Percentiles rank a stretch among this genome's conserved stretches.
phyloP scores from a whole-genome alignment of 1,140 invertebrate genomes.

The Piezodorus guildinii region DNA sequence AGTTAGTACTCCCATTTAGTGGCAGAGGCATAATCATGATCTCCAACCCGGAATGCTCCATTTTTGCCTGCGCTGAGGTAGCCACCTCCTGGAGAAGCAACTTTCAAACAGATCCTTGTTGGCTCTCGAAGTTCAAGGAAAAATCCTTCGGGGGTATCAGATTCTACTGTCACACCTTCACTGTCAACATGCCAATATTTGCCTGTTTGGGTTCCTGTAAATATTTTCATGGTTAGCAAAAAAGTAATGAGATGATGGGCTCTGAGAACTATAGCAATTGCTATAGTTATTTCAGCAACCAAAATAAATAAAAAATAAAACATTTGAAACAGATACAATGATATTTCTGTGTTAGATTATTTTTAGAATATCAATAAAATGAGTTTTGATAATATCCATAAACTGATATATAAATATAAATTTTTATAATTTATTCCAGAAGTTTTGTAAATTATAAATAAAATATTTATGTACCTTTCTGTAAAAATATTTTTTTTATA shows the following conservation, averaged over 20 bases:
- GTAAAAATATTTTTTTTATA: too few species aligned
- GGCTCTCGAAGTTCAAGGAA: slow-evolving; percentile 85
- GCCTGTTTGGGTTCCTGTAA: slow-evolving; percentile 65
- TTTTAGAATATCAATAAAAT: too few species aligned
- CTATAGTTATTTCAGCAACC: too few species aligned
- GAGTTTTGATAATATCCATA: too few species aligned
- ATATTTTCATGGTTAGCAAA: background rate
- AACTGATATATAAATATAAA: too few species aligned
- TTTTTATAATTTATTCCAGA: too few species aligned
- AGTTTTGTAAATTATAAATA: too few species aligned
- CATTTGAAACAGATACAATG: too few species aligned
- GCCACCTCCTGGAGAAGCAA: slow-evolving; percentile 51
- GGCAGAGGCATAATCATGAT: slow-evolving; percentile 61
- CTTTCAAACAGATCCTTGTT: slow-evolving; percentile 81
- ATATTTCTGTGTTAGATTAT: too few species aligned
- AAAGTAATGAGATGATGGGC: background rate
- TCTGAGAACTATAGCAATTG: background rate
- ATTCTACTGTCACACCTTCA: slow-evolving; percentile 76
- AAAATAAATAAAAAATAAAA: too few species aligned
- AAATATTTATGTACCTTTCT: too few species aligned
- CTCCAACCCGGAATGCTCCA: slow-evolving; percentile 76
- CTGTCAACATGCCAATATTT: slow-evolving; percentile 86
- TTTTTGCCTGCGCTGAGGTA: slow-evolving; percentile 91
- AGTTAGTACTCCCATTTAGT: slow-evolving; percentile 90
- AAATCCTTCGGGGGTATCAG: slow-evolving; percentile 76